phyloP scores from a whole-genome alignment of 2,113 vertebrate species.

The Mixornis gularis region DNA sequence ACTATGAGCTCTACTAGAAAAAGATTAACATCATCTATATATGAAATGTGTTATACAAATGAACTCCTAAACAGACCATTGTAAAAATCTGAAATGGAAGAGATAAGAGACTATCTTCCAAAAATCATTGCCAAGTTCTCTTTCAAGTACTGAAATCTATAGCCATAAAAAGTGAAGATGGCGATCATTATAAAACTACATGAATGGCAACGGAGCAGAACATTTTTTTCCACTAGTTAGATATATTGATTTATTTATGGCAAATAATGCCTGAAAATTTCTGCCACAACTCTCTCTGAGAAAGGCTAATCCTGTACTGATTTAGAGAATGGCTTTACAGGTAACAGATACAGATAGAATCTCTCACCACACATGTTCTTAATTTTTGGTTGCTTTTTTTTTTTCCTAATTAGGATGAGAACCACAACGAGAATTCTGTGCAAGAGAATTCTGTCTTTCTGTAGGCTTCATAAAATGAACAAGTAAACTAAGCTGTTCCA shows the following conservation, averaged over 20 bases:
- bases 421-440: not conserved
- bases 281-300: not conserved
- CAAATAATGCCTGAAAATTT: not conserved
- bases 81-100: not conserved
- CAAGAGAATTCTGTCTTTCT: not conserved
- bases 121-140: not conserved
- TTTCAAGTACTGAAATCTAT: not conserved
- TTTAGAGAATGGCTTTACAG: not conserved
- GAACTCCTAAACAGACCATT: not conserved
- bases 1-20: not conserved
- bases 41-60: not conserved
- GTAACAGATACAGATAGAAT: not conserved
- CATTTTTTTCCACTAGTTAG: not conserved
- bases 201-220: not conserved
- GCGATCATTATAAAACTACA: not conserved
- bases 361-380: not conserved
- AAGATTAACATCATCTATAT: not conserved
- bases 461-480: not conserved
- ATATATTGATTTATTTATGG: not conserved
- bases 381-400: not conserved
- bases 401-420: not conserved
- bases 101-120: not conserved
- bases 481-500: not conserved
- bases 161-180: not conserved
- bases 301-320: not conserved